Percentiles rank a stretch among this genome's conserved stretches.
Conservation (phyloP, 2,888 invertebrate genomes). For the Ecdyonurus torrentis region DNA sequence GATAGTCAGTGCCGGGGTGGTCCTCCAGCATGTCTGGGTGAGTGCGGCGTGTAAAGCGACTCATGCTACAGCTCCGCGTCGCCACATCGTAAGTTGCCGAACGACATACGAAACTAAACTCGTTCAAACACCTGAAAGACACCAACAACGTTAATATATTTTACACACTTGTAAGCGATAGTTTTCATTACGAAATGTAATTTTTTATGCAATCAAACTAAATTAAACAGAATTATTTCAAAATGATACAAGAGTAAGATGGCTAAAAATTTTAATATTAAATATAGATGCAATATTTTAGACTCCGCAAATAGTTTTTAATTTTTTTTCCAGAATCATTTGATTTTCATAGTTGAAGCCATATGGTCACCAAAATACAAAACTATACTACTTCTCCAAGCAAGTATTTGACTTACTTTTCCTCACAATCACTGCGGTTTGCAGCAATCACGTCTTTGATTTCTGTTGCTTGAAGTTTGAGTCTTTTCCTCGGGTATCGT, state of each 20-base stretch:
- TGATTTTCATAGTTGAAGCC: no score
- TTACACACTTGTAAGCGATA: neutral
- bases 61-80: constrained; percentile 60
- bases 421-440: constrained; percentile 78
- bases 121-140: constrained; percentile 51
- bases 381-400: no score
- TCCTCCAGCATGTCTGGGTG: constrained; percentile 72
- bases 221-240: neutral
- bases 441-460: constrained; percentile 71
- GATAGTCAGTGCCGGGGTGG: constrained; percentile 73
- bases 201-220: no score
- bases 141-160: neutral
- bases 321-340: no score
- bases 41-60: constrained; percentile 66
- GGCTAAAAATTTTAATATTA: neutral
- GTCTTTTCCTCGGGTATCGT: constrained; percentile 65
- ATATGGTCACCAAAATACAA: no score
- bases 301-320: neutral
- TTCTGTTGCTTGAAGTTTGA: constrained; percentile 63
- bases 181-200: neutral
- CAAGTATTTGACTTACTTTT: constrained; percentile 47
- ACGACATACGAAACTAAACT: constrained; percentile 75
- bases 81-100: constrained; percentile 70
- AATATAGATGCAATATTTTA: neutral
- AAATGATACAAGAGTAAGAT: neutral